Evolutionary conservation across 2,888 invertebrate species (phyloP).

Genomic region (Epinotia nisella): DNA sequence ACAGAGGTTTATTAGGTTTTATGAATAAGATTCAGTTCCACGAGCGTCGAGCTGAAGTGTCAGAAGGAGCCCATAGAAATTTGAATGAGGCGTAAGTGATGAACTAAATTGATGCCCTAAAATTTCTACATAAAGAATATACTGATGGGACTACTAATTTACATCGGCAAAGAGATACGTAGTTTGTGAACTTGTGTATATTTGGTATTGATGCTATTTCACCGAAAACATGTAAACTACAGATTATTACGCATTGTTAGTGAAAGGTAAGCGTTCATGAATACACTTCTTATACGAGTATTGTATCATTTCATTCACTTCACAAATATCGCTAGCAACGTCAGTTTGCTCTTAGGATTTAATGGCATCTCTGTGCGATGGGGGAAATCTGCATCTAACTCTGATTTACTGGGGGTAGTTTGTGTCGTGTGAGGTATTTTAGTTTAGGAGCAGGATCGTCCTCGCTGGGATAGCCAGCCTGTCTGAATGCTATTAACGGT

Average conservation of each 20-base stretch:
- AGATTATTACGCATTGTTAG: background rate
- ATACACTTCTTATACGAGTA: too few relatives aligned
- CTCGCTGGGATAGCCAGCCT: slow-evolving; percentile 35
- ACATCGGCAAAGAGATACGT: too few relatives aligned
- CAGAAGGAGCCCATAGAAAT: too few relatives aligned
- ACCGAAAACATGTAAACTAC: background rate
- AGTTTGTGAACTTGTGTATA: too few relatives aligned
- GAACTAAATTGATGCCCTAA: too few relatives aligned
- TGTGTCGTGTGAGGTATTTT: slow-evolving; percentile 35
- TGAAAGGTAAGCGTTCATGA: background rate
- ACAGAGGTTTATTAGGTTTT: too few relatives aligned
- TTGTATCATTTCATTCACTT: background rate
- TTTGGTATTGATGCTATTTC: too few relatives aligned
- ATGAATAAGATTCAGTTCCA: too few relatives aligned
- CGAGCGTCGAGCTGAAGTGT: too few relatives aligned
- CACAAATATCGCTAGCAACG: background rate
- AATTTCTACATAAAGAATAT: too few relatives aligned
- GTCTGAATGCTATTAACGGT: slow-evolving; percentile 75
- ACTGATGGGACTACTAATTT: too few relatives aligned
- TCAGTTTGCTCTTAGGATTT: slow-evolving; percentile 10
- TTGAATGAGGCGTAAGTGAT: too few relatives aligned
- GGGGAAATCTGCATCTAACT: background rate
- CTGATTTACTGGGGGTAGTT: slow-evolving; percentile 26
- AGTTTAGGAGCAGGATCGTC: slow-evolving; percentile 24
- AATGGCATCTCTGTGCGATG: background rate